Evolutionary conservation across 2,797 vertebrate genomes (phyloP), one percentile per base, ranked within the genome.

Genomic region (Iguana delicatissima): DNA sequence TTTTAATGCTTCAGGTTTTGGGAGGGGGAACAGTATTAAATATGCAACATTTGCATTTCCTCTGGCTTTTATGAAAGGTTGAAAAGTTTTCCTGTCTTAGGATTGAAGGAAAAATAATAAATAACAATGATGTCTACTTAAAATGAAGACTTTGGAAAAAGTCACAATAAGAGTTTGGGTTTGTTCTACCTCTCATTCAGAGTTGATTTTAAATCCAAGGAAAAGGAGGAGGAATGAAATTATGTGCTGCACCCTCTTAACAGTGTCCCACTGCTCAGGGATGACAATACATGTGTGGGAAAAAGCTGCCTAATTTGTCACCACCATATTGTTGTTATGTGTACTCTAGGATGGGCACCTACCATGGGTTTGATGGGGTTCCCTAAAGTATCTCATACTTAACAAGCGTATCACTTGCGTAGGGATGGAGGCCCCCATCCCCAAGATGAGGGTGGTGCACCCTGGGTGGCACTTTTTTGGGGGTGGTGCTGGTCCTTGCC

Each of bases 1-100:
- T 80, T 93, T 90, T 84, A 85, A 93, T 81, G 35, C 18, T 92
- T 92, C 76, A 84, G 91, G 86, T 62, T 89, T 32, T 18, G 92
- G 72, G 29, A 86, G 57, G 20, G 79, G 29, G 92, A 91, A 89
- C 0, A 72, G 0, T 77, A 85, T 92, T 93, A 85, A 90, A 3
- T 59, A 91, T 88, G 64, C 64, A 94, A 88, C 0, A 88, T 81
- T 90, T 94, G 64, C 67, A 89, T 91, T 87, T 84, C 57, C 29
- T 59, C 64, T 79, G 18, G 29, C 72, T 87, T 26, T 90, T 67
- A 57, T 55, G 80, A 87, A 94, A 86, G 5, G 35, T 87, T 86
- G 89, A 52, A 52, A 93, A 89, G 12, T 69, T 92, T 82, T 87
- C 42, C 83, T 80, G 42, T 84, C 32, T 88, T 88, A 69, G 81